phyloP scores from a whole-genome alignment of 1,140 invertebrate species.

The Leptinotarsa lineolata region DNA sequence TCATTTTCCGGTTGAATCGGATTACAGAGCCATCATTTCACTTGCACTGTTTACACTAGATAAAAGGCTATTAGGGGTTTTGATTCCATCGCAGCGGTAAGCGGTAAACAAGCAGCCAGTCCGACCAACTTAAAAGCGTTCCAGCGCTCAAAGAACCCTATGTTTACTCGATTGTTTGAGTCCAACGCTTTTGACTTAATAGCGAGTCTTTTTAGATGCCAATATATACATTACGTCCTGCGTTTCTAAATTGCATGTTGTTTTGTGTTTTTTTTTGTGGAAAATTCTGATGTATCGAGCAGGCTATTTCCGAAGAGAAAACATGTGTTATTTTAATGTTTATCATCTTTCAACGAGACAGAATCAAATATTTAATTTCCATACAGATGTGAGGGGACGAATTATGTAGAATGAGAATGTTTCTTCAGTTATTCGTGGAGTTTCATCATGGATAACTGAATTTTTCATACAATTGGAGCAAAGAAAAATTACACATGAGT shows the following conservation, averaged over 20 bases:
- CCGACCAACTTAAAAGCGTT: constrained; percentile 34
- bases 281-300: background rate
- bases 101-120: constrained; percentile 35
- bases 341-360: background rate
- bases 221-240: constrained; percentile 20
- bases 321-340: background rate
- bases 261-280: background rate
- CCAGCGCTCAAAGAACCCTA: constrained; percentile 31
- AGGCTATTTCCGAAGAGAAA: background rate
- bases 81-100: constrained; percentile 35
- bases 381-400: too few relatives aligned
- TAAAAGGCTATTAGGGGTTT: constrained; percentile 39
- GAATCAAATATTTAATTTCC: background rate
- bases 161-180: constrained; percentile 27
- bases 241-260: constrained; percentile 1
- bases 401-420: too few relatives aligned
- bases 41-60: constrained; percentile 38
- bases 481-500: too few relatives aligned
- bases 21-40: constrained; percentile 38
- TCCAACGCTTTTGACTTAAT: constrained; percentile 20
- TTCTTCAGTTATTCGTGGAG: too few relatives aligned
- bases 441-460: too few relatives aligned
- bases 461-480: too few relatives aligned
- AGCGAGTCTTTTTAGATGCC: constrained; percentile 7
- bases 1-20: constrained; percentile 32